Conservation (phyloP, 2,888 invertebrate genomes). For the Chydorus sphaericus region DNA sequence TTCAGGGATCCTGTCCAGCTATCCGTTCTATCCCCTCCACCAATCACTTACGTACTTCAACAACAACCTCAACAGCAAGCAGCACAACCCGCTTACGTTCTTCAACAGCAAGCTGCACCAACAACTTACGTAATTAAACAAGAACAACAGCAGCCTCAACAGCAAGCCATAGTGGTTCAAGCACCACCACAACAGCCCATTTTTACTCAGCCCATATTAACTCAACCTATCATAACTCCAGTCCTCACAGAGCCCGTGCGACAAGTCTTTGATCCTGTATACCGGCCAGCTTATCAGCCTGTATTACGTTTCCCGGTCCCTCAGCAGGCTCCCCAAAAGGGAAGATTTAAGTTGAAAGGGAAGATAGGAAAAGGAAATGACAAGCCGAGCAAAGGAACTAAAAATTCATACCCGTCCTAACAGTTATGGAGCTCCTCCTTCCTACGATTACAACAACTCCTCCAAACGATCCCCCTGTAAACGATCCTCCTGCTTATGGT, state of each 20-base stretch:
- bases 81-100: no score
- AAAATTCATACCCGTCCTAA: not conserved
- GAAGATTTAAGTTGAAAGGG: not conserved
- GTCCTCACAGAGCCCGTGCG: not conserved
- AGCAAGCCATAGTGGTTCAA: not conserved
- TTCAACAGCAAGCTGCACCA: not conserved
- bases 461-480: not conserved
- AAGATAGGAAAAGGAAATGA: not conserved
- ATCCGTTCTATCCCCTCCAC: not conserved
- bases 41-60: not conserved
- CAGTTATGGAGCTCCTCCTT: slow-evolving; percentile 1
- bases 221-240: no score
- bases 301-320: not conserved
- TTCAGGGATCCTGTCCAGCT: not conserved
- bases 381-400: slow-evolving; percentile 9
- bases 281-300: not conserved
- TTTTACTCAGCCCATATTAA: not conserved
- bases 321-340: not conserved
- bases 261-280: not conserved
- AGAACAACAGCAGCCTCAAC: not conserved
- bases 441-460: slow-evolving; percentile 5
- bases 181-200: not conserved
- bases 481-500: not conserved
- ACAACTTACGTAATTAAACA: not conserved
- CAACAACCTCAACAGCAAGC: no score